Base-by-base conservation (phyloP, 2,113 vertebrate genomes). In the Dromaius novaehollandiae region DNA sequence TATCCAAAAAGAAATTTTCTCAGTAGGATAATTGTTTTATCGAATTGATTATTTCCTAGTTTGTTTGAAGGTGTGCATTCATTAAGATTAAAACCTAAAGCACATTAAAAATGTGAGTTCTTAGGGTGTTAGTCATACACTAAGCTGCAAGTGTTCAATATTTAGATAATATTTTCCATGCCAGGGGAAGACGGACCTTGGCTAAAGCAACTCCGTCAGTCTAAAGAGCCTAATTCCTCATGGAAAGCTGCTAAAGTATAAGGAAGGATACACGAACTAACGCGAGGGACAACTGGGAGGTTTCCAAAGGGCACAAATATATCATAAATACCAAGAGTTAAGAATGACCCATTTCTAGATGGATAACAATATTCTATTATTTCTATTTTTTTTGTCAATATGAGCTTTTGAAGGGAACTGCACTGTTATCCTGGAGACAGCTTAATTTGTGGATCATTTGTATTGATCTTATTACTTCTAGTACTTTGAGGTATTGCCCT, bases 301-400 rank as follows among this genome's bases (percentile, higher is more conserved):
- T 50, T 94, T 95, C 53, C 61, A 25, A 86, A 78, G 8, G 44
- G 34, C 34, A 79, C 30, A 70, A 78, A 50, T 6, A 1, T 42
- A 89, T 64, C 40, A 53, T 8, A 60, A 75, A 15, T 61, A 48
- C 3, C 15, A 74, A 22, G 28, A 79, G 6, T 26, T 16, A 82
- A 50, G 6, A 80, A 44, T 15, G 0, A 81, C 58, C 63, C 13
- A 26, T 18, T 34, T 64, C 3, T 11, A 78, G 0, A 0, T 30
- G 17, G 42, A 7, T 26, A 83, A 83, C 3, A 30, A 60, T 14
- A 58, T 7, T 48, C 6, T 34, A 79, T 28, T 28, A 25, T 44
- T 79, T 70, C 21, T 58, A 40, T 9, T 16, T 16, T 4, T 51
- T 65, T 65, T 55, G 55, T 65, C 22, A 65, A 13, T 18, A 83